Evolutionary conservation across 1,140 invertebrate genomes (phyloP).

Genomic region (Zaprionus ornatus): DNA sequence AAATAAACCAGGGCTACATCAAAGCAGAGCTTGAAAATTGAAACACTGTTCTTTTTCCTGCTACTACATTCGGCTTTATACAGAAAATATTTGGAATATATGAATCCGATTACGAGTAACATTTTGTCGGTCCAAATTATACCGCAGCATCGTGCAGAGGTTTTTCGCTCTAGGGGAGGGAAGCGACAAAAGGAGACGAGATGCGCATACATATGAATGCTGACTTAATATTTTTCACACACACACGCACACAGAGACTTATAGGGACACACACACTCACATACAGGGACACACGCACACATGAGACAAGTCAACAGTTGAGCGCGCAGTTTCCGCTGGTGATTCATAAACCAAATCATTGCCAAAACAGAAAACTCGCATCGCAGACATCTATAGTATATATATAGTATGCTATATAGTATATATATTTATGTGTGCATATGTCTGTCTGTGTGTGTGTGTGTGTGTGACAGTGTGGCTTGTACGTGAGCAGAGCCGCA

Average conservation of each 20-base stretch:
- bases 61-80: neutral
- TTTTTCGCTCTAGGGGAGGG: neutral
- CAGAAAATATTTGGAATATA: neutral
- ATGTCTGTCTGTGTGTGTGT: conserved; percentile 1
- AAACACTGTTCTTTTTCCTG: neutral
- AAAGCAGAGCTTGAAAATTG: neutral
- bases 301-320: conserved; percentile 29
- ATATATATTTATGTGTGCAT: neutral
- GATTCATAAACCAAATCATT: conserved; percentile 59
- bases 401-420: conserved; percentile 1
- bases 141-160: neutral
- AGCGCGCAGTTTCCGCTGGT: conserved; percentile 39
- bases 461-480: neutral
- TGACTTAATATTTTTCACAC: conserved; percentile 22
- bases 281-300: neutral
- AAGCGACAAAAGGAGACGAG: neutral
- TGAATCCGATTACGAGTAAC: conserved; percentile 8
- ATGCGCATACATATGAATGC: conserved; percentile 12
- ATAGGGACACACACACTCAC: conserved; percentile 8
- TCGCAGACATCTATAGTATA: conserved; percentile 5
- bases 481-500: neutral
- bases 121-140: conserved; percentile 13
- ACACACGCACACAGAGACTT: neutral
- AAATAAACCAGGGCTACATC: neutral
- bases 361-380: conserved; percentile 42